Evolutionary conservation across 2,113 vertebrate genomes (phyloP).

Genomic region (Tautogolabrus adspersus): DNA sequence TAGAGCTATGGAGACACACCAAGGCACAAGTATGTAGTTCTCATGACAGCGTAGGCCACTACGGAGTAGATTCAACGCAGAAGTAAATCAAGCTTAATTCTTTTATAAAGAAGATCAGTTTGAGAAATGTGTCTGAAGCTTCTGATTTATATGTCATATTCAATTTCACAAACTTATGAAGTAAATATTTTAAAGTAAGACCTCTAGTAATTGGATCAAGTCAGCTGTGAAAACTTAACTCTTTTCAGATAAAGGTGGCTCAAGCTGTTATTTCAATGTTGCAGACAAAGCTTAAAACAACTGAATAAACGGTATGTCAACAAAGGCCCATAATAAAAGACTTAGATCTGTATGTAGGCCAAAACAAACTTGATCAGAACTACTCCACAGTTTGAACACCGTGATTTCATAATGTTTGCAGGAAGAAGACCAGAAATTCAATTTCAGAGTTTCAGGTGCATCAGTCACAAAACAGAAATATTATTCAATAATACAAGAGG

Average conservation of each 20-base stretch:
- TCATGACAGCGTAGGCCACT: no score
- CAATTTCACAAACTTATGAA: no score
- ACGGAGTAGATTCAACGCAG: no score
- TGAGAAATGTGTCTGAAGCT: no score
- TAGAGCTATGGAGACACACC: no score
- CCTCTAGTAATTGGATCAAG: neutral
- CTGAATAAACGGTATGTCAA: neutral
- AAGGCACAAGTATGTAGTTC: no score
- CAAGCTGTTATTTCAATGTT: neutral
- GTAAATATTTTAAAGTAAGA: neutral
- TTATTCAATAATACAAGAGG: neutral
- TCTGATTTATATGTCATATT: no score
- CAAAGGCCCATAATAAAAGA: neutral
- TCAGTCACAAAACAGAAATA: conserved; percentile 1
- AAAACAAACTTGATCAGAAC: neutral
- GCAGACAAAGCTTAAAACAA: neutral
- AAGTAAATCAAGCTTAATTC: neutral
- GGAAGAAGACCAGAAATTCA: neutral
- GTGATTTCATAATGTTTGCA: neutral
- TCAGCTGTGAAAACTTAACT: neutral
- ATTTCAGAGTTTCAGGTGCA: neutral
- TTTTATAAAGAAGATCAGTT: neutral
- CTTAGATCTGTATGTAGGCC: neutral
- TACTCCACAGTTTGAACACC: neutral
- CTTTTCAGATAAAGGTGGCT: neutral